Base-by-base conservation (phyloP, 2,797 vertebrate genomes). In the Clarias fuscus region DNA sequence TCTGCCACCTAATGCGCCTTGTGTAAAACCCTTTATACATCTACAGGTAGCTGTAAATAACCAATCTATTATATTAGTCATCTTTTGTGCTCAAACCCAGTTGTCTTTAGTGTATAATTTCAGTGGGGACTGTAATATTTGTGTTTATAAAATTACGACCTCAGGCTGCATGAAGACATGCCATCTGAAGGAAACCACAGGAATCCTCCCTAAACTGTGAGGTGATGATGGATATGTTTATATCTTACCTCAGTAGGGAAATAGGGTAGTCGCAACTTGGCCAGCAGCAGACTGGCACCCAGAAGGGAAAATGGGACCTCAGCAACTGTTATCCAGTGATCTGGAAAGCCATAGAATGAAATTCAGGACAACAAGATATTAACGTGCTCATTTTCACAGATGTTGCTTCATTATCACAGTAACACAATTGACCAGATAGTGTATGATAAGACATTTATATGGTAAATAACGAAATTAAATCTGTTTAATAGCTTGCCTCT, bases 221-320 rank as follows among this genome's bases (percentile, higher is more conserved):
- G 59, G 59, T 90, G 86, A 84, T 90, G 85, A 90, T 89, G 86
- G 87, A 89, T 88, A 82, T 88, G 87, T 90, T 90, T 86, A 85
- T 76, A 37, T 88, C 85, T 84, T 89, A 73, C 64, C 80, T n/a
- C 37, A 56, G 53, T 58, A 56, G 85, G 88, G 78, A 68, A 86
- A 72, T 67, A 65, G 67, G 82, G 61, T 79, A 83, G 73, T 24
- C 62, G 62, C 76, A 83, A 53, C 78, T 27, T n/a, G 30, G 61
- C 77, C 78, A 68, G 75, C 64, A 77, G 58, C 67, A 87, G 59
- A 68, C 61, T 67, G 77, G 68, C 75, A 73, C n/a, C 43, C 8
- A 75, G 80, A 83, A 30, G 85, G 85, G 82, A 75, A 68, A 87
- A 78, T n/a, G 8, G 48, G 30, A 88, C 56, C 48, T 59, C 75